Percentiles rank a stretch among this genome's conserved stretches.
These are phyloP conservation scores for Macrobrachium rosenbergii DNA, from an alignment of 1,140 invertebrate species.

Conservation along the genomic window DNA sequence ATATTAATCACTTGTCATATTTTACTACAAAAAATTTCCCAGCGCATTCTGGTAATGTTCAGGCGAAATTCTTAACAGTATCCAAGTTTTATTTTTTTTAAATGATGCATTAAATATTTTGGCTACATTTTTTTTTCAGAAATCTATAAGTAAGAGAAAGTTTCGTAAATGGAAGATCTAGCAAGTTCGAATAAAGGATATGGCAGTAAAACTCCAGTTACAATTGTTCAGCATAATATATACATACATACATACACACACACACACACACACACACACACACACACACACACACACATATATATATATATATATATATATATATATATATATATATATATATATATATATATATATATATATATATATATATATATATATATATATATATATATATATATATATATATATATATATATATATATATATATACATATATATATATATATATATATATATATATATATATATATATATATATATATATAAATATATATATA, in stretches of 20 bases:
- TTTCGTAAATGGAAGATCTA: no score
- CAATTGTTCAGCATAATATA: no score
- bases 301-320: slow-evolving; percentile 20
- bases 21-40: no score
- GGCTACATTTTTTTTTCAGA: no score
- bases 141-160: no score
- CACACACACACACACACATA: background rate
- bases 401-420: background rate
- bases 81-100: no score
- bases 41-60: no score
- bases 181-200: no score
- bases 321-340: slow-evolving; percentile 29
- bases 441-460: slow-evolving; percentile 8
- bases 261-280: slow-evolving; percentile 28
- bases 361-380: slow-evolving; percentile 21
- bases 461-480: slow-evolving; percentile 11
- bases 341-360: slow-evolving; percentile 23
- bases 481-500: no score
- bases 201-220: background rate
- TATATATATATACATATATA: slow-evolving; percentile 9
- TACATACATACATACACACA: slow-evolving; percentile 7
- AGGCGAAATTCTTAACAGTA: no score
- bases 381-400: slow-evolving; percentile 24
- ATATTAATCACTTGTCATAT: no score
- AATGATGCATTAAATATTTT: no score